A percentile compares a stretch with the other conserved stretches of the same genome.
These are phyloP conservation scores for Acropora tenuis DNA, from an alignment of 64 coral and sea anemone species.

Conservation along the genomic window DNA sequence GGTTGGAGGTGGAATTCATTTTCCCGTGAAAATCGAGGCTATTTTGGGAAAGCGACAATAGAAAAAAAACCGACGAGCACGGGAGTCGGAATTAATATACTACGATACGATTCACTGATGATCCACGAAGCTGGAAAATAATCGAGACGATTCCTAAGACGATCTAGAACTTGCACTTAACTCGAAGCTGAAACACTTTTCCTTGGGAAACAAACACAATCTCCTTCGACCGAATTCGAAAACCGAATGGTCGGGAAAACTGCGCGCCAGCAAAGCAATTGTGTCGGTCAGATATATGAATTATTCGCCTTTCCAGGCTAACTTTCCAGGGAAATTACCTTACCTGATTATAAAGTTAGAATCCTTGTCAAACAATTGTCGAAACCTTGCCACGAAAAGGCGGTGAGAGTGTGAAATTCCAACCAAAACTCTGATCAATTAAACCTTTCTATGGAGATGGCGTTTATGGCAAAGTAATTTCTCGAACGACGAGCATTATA, in stretches of 20 bases:
- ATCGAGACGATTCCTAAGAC: constrained; percentile 12
- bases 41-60: constrained; percentile 1
- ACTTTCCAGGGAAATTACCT: constrained; percentile 7
- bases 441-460: not conserved
- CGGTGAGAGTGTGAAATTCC: not conserved
- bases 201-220: constrained; percentile 3
- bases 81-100: constrained; percentile 1
- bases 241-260: not conserved
- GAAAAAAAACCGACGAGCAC: not conserved
- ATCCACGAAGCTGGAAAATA: not conserved
- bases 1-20: not conserved
- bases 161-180: not conserved
- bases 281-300: not conserved
- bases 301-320: not conserved
- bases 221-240: not conserved
- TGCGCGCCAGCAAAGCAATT: not conserved
- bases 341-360: not conserved
- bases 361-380: not conserved
- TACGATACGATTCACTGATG: not conserved
- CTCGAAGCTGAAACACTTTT: not conserved
- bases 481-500: not conserved
- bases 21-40: not conserved
- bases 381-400: not conserved
- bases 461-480: constrained; percentile 2
- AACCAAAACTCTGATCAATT: not conserved